phyloP scores from a whole-genome alignment of 2,113 vertebrate genomes.

The Neodontobutis hainanensis region DNA sequence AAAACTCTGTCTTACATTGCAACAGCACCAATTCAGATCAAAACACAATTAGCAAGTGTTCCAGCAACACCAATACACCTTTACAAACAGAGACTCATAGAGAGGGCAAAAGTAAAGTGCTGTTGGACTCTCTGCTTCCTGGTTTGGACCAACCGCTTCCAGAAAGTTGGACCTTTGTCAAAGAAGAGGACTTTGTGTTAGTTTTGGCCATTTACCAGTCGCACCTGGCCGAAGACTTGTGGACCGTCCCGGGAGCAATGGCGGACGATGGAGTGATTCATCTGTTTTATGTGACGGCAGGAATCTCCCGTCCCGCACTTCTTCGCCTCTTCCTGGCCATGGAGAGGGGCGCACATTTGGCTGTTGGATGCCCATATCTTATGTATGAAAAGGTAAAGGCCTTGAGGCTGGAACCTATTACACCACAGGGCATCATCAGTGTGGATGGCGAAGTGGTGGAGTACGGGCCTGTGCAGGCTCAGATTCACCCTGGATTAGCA shows the following conservation, averaged over 20 bases:
- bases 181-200: slow-evolving; percentile 87
- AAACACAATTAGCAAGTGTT: slow-evolving; percentile 12
- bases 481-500: slow-evolving; percentile 82
- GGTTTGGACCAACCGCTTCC: slow-evolving; percentile 86
- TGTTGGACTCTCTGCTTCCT: slow-evolving; percentile 78
- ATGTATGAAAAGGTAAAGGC: slow-evolving; percentile 82
- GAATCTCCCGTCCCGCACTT: slow-evolving; percentile 84
- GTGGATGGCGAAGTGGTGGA: slow-evolving; percentile 89
- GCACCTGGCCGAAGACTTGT: slow-evolving; percentile 87
- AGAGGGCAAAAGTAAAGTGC: slow-evolving; percentile 36
- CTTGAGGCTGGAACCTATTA: slow-evolving; percentile 86
- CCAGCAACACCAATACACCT: slow-evolving; percentile 34
- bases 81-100: slow-evolving; percentile 28
- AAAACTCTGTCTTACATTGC: slow-evolving; percentile 38
- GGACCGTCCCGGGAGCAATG: slow-evolving; percentile 78
- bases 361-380: slow-evolving; percentile 82
- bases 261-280: slow-evolving; percentile 84
- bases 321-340: slow-evolving; percentile 91
- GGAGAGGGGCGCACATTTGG: slow-evolving; percentile 88
- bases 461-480: slow-evolving; percentile 88
- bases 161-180: slow-evolving; percentile 84
- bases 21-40: slow-evolving; percentile 51
- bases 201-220: slow-evolving; percentile 89
- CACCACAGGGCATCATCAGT: slow-evolving; percentile 80
- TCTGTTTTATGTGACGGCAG: slow-evolving; percentile 86